Conservation (phyloP, 2,888 invertebrate genomes). For the Agrotis segetum region DNA sequence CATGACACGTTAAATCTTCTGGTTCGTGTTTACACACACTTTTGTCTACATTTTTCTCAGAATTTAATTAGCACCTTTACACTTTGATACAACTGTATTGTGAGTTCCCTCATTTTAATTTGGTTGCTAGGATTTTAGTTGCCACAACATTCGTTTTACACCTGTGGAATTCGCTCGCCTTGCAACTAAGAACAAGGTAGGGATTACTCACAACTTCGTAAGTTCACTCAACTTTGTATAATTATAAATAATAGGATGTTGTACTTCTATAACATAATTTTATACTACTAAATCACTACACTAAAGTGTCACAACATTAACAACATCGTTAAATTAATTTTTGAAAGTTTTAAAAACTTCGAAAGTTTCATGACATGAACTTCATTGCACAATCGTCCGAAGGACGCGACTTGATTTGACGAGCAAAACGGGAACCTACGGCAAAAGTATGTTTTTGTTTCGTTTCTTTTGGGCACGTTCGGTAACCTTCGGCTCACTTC, state of each 20-base stretch:
- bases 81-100: slow-evolving; percentile 30
- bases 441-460: slow-evolving; percentile 57
- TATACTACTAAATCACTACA: slow-evolving; percentile 12
- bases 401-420: slow-evolving; percentile 75
- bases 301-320: slow-evolving; percentile 1
- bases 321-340: slow-evolving; percentile 17
- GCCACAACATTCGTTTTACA: slow-evolving; percentile 86
- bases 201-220: slow-evolving; percentile 74
- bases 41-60: slow-evolving; percentile 61
- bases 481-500: slow-evolving; percentile 43
- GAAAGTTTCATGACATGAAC: slow-evolving; percentile 76
- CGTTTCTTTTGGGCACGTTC: slow-evolving; percentile 42
- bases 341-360: slow-evolving; percentile 60
- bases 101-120: slow-evolving; percentile 63
- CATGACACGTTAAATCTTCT: slow-evolving; percentile 77
- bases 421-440: slow-evolving; percentile 59
- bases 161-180: slow-evolving; percentile 85
- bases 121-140: slow-evolving; percentile 87
- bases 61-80: slow-evolving; percentile 45
- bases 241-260: slow-evolving; percentile 69
- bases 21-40: slow-evolving; percentile 57
- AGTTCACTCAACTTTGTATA: slow-evolving; percentile 88
- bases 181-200: slow-evolving; percentile 76
- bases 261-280: slow-evolving; percentile 39
- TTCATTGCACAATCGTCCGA: slow-evolving; percentile 81